Percentiles rank a stretch among this genome's conserved stretches.
These are phyloP conservation scores for Triplophysa dalaica DNA, from an alignment of 2,113 vertebrate genomes.

Conservation along the genomic window DNA sequence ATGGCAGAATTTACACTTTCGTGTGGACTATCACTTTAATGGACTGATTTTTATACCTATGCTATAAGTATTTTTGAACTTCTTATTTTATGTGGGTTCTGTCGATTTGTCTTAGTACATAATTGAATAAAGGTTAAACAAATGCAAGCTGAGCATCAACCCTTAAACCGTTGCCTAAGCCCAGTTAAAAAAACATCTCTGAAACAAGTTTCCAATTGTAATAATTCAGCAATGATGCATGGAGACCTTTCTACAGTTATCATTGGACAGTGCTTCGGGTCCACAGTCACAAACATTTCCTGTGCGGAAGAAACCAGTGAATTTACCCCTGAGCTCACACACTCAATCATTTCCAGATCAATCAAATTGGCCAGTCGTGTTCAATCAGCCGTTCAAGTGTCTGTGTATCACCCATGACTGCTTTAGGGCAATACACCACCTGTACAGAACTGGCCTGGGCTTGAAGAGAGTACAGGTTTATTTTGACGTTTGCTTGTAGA, in stretches of 20 bases:
- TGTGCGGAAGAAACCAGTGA: slow-evolving; percentile 23
- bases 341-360: background rate
- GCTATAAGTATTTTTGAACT: too few species aligned
- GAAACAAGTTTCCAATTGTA: slow-evolving; percentile 43
- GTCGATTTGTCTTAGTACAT: too few species aligned
- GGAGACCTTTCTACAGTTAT: slow-evolving; percentile 8
- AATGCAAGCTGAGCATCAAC: too few species aligned
- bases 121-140: too few species aligned
- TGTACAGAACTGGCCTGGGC: background rate
- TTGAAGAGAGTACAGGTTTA: background rate
- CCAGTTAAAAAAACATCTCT: background rate
- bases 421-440: background rate
- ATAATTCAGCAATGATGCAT: slow-evolving; percentile 45
- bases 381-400: background rate
- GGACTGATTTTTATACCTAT: too few species aligned
- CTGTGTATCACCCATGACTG: background rate
- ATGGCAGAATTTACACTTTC: too few species aligned
- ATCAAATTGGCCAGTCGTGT: background rate
- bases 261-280: slow-evolving; percentile 1
- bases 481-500: background rate
- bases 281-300: slow-evolving; percentile 17
- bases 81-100: too few species aligned
- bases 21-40: too few species aligned
- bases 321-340: slow-evolving; percentile 4
- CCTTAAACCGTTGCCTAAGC: too few species aligned